A percentile compares a stretch with the other conserved stretches of the same genome.
Conservation (phyloP, 2,797 vertebrate genomes). For the Sebastes kiyomatsui region DNA sequence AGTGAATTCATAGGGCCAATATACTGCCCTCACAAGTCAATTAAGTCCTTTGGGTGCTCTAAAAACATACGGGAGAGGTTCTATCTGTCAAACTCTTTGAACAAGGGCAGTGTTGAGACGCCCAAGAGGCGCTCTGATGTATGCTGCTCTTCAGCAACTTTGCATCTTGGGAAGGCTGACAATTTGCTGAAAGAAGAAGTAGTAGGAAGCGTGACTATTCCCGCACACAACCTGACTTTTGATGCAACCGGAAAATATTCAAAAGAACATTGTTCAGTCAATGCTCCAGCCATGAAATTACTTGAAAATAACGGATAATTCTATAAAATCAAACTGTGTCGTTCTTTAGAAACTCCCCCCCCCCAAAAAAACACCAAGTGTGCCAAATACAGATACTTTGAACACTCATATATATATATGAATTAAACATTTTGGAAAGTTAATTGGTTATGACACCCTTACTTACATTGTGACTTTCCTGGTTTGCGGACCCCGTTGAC, state of each 20-base stretch:
- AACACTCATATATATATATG: slow-evolving; percentile 11
- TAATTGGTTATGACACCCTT: slow-evolving; percentile 50
- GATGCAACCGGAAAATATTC: slow-evolving; percentile 20
- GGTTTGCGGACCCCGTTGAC: slow-evolving; percentile 38
- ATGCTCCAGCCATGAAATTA: slow-evolving; percentile 15
- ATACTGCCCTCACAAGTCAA: slow-evolving; percentile 54
- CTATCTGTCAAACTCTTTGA: slow-evolving; percentile 51
- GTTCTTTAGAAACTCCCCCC: background rate
- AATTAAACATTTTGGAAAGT: slow-evolving; percentile 23
- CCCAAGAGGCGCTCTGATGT: slow-evolving; percentile 18
- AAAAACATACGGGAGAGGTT: slow-evolving; percentile 56
- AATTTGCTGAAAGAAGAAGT: slow-evolving; percentile 14
- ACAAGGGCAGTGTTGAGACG: slow-evolving; percentile 33
- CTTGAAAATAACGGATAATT: slow-evolving; percentile 17
- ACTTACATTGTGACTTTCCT: slow-evolving; percentile 28
- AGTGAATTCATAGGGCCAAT: slow-evolving; percentile 71
- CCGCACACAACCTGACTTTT: slow-evolving; percentile 27
- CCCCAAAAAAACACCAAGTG: background rate
- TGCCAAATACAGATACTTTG: slow-evolving; percentile 16
- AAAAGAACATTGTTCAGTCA: slow-evolving; percentile 22
- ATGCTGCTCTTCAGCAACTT: slow-evolving; percentile 26
- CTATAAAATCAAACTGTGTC: slow-evolving; percentile 18
- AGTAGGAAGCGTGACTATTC: slow-evolving; percentile 16
- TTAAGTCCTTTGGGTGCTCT: slow-evolving; percentile 59
- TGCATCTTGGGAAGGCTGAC: slow-evolving; percentile 30